Evolutionary conservation across 2,113 vertebrate genomes (phyloP), one percentile per base, ranked within the genome.

Genomic region (Dryoscopus gambensis): DNA sequence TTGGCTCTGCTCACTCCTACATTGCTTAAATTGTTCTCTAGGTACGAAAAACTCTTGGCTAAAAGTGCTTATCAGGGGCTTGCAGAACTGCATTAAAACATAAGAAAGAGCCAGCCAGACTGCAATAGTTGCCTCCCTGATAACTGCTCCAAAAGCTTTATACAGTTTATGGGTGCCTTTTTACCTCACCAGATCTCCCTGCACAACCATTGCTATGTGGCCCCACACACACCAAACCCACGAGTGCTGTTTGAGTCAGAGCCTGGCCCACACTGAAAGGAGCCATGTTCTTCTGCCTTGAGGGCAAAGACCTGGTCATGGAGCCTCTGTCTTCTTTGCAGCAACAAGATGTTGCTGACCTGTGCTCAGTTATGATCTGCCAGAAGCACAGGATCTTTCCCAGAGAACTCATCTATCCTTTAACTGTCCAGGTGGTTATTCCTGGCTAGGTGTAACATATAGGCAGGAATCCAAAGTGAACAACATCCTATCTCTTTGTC

Each of bases 31-130:
- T 83, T 46, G 62, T 73, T 85, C 71, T 86, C 55, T 59, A 83
- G 81, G 57, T 79, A 55, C 23, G n/a, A 90, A 94, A 95, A 82
- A 6, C 22, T 82, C 75, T 74, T 70, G 67, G 75, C 79, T 86
- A 52, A 39, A 91, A 80, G 52, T 59, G 9, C 24, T 88, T 60
- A 70, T 30, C 50, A 37, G 33, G 52, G 59, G 68, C 84, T 2
- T 0, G 15, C 37, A 62, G 55, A 91, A 53, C 33, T 55, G 30
- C 47, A 53, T 25, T 60, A 60, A 89, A 87, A 68, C 44, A 62
- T 62, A 52, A 69, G 60, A 69, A 82, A 27, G 56, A 80, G 63
- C 7, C 50, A 80, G 15, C 2, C 63, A 93, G 59, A 42, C 64
- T 49, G 52, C 57, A 93, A 33, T 5, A 39, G 18, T 35, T 83